phyloP scores from a whole-genome alignment of 2,888 invertebrate species.

The Sesia bembeciformis region DNA sequence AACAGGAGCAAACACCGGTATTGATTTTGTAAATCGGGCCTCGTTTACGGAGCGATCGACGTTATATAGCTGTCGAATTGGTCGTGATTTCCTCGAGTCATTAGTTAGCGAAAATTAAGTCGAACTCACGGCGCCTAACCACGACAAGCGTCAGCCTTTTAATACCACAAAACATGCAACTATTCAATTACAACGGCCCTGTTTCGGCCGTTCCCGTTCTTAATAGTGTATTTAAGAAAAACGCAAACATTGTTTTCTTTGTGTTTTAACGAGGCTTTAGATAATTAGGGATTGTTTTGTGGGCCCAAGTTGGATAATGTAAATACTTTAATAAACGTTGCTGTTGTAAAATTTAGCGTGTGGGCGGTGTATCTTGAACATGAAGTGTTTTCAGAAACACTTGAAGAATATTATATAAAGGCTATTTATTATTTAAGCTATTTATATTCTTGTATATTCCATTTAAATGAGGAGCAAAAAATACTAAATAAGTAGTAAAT shows the following conservation, averaged over 20 bases:
- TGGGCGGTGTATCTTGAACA: too few relatives aligned
- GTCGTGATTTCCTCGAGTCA: conserved; percentile 37
- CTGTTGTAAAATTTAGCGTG: too few relatives aligned
- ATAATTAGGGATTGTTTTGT: neutral
- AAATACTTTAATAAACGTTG: too few relatives aligned
- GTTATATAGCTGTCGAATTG: conserved; percentile 30
- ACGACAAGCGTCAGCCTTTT: conserved; percentile 35
- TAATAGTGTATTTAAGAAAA: conserved; percentile 10
- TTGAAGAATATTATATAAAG: too few relatives aligned
- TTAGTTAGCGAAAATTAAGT: conserved; percentile 50
- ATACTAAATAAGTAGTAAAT: too few relatives aligned
- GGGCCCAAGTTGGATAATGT: neutral
- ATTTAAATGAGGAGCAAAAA: too few relatives aligned
- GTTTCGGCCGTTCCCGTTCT: conserved; percentile 14
- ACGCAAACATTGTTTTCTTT: conserved; percentile 9
- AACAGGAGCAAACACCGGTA: neutral
- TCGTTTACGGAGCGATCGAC: conserved; percentile 26
- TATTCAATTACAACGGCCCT: conserved; percentile 45
- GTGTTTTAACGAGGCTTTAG: neutral
- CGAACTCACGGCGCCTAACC: conserved; percentile 38
- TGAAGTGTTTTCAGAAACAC: too few relatives aligned
- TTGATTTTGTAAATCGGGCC: conserved; percentile 11
- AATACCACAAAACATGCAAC: conserved; percentile 55
- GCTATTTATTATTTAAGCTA: too few relatives aligned
- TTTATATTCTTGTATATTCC: too few relatives aligned